phyloP scores from a whole-genome alignment of 2,888 invertebrate genomes.

The Fabriciana adippe region DNA sequence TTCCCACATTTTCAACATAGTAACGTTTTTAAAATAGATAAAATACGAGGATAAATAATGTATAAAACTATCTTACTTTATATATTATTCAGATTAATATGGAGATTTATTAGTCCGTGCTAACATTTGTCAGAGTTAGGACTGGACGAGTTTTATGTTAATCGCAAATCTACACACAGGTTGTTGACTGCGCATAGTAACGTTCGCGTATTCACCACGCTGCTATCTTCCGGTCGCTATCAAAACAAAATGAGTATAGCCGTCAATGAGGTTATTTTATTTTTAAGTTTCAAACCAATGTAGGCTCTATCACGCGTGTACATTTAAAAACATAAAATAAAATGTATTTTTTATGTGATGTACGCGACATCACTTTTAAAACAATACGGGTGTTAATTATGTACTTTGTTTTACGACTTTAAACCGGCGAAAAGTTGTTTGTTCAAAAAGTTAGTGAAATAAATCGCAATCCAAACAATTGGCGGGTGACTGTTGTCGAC shows the following conservation, averaged over 20 bases:
- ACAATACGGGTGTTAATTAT: constrained; percentile 33
- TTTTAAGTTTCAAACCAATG: constrained; percentile 10
- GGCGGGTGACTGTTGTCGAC: constrained; percentile 30
- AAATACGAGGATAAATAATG: not conserved
- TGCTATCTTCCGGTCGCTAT: constrained; percentile 35
- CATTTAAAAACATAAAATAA: not conserved
- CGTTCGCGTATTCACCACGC: constrained; percentile 30
- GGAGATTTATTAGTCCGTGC: not conserved
- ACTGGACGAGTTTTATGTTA: constrained; percentile 25
- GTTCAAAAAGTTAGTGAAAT: constrained; percentile 32
- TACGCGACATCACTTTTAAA: constrained; percentile 10
- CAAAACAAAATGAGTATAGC: constrained; percentile 29
- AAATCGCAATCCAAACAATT: constrained; percentile 34
- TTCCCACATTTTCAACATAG: too few species aligned
- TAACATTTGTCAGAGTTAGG: constrained; percentile 10
- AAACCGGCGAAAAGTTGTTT: constrained; percentile 26
- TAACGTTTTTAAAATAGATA: too few species aligned
- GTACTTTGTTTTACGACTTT: constrained; percentile 28
- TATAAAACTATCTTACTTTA: not conserved
- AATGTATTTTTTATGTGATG: not conserved
- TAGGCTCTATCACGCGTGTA: not conserved
- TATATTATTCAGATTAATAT: not conserved
- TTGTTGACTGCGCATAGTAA: constrained; percentile 32
- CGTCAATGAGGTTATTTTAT: constrained; percentile 21
- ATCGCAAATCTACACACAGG: constrained; percentile 27